Percentiles rank a stretch among this genome's conserved stretches.
These are phyloP conservation scores for Tetramorium alpestre DNA, from an alignment of 1,140 invertebrate genomes.

Conservation along the genomic window DNA sequence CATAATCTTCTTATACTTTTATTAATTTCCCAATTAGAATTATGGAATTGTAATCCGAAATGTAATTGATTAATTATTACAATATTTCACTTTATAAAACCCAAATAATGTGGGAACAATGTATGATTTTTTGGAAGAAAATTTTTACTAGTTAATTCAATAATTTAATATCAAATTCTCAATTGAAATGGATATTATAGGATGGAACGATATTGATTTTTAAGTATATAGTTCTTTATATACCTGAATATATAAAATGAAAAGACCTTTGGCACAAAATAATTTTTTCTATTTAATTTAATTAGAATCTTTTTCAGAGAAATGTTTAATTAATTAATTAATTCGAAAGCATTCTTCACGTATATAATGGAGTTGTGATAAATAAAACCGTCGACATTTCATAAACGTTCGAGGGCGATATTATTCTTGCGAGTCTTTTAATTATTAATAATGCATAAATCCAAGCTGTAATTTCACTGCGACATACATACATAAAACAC, in stretches of 20 bases:
- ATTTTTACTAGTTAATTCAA: not conserved
- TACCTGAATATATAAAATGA: not conserved
- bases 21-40: not conserved
- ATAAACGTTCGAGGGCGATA: not conserved
- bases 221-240: not conserved
- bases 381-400: conserved; percentile 2
- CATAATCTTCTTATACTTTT: not conserved
- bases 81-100: conserved; percentile 41
- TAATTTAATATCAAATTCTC: conserved; percentile 2
- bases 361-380: conserved; percentile 1
- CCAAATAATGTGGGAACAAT: not conserved
- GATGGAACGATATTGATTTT: conserved; percentile 37
- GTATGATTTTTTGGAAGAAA: conserved; percentile 13
- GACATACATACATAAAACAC: not conserved
- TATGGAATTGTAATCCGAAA: not conserved
- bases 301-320: conserved; percentile 62
- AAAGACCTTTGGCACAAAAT: not conserved
- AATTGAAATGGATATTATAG: not conserved
- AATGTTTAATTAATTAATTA: conserved; percentile 76
- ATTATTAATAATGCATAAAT: conserved; percentile 49
- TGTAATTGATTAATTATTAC: conserved; percentile 42
- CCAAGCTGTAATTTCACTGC: conserved; percentile 3
- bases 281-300: conserved; percentile 76
- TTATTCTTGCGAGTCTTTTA: conserved; percentile 65
- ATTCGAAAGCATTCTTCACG: conserved; percentile 66